Percentiles rank a stretch among this genome's conserved stretches.
These are phyloP conservation scores for Chromoteleia sp. DNA, from an alignment of 2,888 invertebrate genomes.

Conservation along the genomic window DNA sequence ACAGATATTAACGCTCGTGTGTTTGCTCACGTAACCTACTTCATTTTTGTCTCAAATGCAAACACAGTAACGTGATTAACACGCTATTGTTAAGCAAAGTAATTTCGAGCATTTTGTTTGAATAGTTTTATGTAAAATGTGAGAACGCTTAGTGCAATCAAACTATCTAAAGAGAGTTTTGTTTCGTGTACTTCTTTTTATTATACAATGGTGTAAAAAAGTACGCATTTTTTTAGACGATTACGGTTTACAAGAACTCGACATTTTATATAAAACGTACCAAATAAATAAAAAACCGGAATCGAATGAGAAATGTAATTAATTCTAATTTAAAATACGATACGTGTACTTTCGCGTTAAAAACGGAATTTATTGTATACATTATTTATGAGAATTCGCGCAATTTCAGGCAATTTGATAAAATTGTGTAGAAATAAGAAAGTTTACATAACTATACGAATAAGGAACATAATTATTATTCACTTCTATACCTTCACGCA, in stretches of 20 bases:
- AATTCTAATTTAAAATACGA: too few relatives aligned
- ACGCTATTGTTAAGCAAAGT: constrained; percentile 29
- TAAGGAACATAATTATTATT: constrained; percentile 22
- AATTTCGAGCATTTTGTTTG: constrained; percentile 31
- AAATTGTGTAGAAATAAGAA: constrained; percentile 17
- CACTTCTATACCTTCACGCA: constrained; percentile 11
- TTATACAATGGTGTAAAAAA: neutral
- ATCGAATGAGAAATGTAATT: too few relatives aligned
- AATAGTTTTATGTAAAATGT: constrained; percentile 31
- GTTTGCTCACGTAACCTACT: constrained; percentile 38
- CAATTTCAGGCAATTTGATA: constrained; percentile 18
- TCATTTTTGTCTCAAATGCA: constrained; percentile 22
- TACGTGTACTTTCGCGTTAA: constrained; percentile 7
- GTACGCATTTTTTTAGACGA: too few relatives aligned
- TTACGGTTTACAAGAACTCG: too few relatives aligned
- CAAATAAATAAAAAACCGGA: neutral
- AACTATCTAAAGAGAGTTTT: constrained; percentile 1
- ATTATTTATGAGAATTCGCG: constrained; percentile 12
- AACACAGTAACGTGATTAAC: constrained; percentile 38
- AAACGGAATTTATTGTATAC: constrained; percentile 3
- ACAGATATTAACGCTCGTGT: constrained; percentile 28
- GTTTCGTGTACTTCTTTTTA: neutral
- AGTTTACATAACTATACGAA: constrained; percentile 33
- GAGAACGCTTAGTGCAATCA: constrained; percentile 12
- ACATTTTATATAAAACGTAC: neutral